Percentiles rank a stretch among this genome's conserved stretches.
phyloP scores from a whole-genome alignment of 2,888 invertebrate genomes.

The Itoplectis maculator region DNA sequence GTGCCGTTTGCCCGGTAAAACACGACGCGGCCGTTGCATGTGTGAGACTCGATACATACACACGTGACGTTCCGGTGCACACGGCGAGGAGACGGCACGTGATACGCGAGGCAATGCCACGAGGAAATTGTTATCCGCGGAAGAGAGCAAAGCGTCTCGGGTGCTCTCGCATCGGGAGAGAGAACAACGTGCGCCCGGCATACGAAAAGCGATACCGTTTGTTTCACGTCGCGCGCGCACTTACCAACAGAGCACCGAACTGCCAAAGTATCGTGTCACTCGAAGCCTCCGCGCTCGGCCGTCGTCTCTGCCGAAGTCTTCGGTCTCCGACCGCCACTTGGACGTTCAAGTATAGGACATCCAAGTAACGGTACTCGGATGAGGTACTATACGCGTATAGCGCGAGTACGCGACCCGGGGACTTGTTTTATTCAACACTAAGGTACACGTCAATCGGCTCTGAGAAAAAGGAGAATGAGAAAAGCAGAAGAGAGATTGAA shows the following conservation, averaged over 20 bases:
- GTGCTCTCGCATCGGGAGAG: background rate
- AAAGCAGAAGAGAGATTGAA: constrained; percentile 18
- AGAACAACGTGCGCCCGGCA: constrained; percentile 27
- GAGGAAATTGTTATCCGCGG: constrained; percentile 61
- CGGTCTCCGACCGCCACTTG: constrained; percentile 38
- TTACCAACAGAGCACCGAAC: constrained; percentile 24
- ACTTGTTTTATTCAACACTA: constrained; percentile 64
- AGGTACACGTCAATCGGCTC: background rate
- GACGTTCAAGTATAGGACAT: constrained; percentile 50
- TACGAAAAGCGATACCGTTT: constrained; percentile 59
- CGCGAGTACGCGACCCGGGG: constrained; percentile 1
- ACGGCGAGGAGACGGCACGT: constrained; percentile 47
- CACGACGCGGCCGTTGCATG: background rate
- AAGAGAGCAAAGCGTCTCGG: constrained; percentile 41
- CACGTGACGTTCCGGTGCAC: too few relatives aligned
- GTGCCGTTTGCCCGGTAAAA: constrained; percentile 14
- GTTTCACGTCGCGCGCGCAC: constrained; percentile 29
- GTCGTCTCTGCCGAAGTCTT: constrained; percentile 38
- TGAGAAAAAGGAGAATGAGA: constrained; percentile 9
- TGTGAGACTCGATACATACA: constrained; percentile 8
- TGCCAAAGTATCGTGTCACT: constrained; percentile 48
- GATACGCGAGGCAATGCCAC: constrained; percentile 63
- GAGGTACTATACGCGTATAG: constrained; percentile 12
- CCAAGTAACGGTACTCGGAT: constrained; percentile 55
- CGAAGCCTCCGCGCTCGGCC: constrained; percentile 47